Evolutionary conservation across 2,888 invertebrate genomes (phyloP).

Genomic region (Sphaerophoria rueppellii): DNA sequence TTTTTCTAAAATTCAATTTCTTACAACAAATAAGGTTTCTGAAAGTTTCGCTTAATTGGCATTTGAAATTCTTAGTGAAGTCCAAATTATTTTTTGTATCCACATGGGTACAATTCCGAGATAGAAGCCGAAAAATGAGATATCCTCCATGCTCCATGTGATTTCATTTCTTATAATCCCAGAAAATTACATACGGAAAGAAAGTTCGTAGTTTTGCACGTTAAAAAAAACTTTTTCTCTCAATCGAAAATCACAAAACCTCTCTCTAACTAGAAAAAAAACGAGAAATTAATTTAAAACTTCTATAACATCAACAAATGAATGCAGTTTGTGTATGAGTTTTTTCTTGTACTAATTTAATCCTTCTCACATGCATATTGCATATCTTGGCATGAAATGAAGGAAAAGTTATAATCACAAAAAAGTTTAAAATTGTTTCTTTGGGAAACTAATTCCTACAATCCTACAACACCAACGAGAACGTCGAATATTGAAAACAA

Average conservation of each 20-base stretch:
- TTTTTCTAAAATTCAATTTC: neutral
- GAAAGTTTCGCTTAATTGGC: slow-evolving; percentile 18
- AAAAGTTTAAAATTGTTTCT: slow-evolving; percentile 17
- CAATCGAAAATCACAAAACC: neutral
- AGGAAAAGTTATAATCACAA: slow-evolving; percentile 2
- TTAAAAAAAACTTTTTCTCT: slow-evolving; percentile 6
- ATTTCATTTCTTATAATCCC: slow-evolving; percentile 28
- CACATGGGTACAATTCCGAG: too few relatives aligned
- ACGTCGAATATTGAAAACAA: slow-evolving; percentile 58
- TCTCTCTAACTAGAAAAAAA: slow-evolving; percentile 2
- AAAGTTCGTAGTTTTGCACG: slow-evolving; percentile 6
- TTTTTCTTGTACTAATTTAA: slow-evolving; percentile 37
- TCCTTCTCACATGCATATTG: slow-evolving; percentile 51
- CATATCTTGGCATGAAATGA: slow-evolving; percentile 25
- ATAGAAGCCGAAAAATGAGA: neutral
- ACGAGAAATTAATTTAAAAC: slow-evolving; percentile 26
- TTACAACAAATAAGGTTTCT: slow-evolving; percentile 3
- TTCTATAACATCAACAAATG: slow-evolving; percentile 33
- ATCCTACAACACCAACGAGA: neutral
- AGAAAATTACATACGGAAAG: slow-evolving; percentile 6
- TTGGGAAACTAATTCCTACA: slow-evolving; percentile 33
- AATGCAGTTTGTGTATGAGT: neutral
- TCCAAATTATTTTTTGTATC: neutral
- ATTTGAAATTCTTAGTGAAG: slow-evolving; percentile 30
- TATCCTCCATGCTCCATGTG: slow-evolving; percentile 6